A percentile compares a stretch with the other conserved stretches of the same genome.
These are phyloP conservation scores for Drosophila putrida DNA, from an alignment of 2,888 invertebrate species.

Conservation along the genomic window DNA sequence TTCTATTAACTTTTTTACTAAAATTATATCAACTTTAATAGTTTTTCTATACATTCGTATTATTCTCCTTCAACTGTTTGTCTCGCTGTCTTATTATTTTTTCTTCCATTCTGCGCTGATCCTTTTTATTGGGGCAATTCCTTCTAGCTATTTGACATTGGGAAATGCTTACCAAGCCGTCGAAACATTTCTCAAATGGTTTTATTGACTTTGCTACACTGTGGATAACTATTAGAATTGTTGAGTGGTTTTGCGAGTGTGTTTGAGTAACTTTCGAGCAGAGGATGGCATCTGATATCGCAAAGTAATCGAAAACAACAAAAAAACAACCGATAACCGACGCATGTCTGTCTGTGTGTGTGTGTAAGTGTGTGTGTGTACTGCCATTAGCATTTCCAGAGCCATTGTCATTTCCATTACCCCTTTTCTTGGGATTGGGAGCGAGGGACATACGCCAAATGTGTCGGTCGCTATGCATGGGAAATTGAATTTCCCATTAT, in stretches of 20 bases:
- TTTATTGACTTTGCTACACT: slow-evolving; percentile 36
- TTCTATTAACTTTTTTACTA: too few species aligned
- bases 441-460: slow-evolving; percentile 33
- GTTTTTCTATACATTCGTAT: too few species aligned
- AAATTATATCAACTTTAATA: too few species aligned
- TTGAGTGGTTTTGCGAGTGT: slow-evolving; percentile 32
- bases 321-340: slow-evolving; percentile 37
- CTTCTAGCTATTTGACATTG: slow-evolving; percentile 10
- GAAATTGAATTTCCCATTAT: slow-evolving; percentile 74
- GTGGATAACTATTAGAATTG: slow-evolving; percentile 41
- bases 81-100: slow-evolving; percentile 4
- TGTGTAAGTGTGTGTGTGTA: slow-evolving; percentile 7
- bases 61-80: not conserved
- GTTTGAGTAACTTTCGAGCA: slow-evolving; percentile 15
- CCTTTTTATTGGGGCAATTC: slow-evolving; percentile 17
- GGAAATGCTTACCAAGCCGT: slow-evolving; percentile 29
- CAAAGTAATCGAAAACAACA: slow-evolving; percentile 54
- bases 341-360: slow-evolving; percentile 12
- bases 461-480: slow-evolving; percentile 52
- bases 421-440: slow-evolving; percentile 39
- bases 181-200: slow-evolving; percentile 36
- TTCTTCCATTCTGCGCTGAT: slow-evolving; percentile 13
- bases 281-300: slow-evolving; percentile 33
- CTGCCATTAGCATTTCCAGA: slow-evolving; percentile 69
- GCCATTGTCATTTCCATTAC: slow-evolving; percentile 60